Evolutionary conservation across 2,113 vertebrate species (phyloP).

Genomic region (Macaca nemestrina): DNA sequence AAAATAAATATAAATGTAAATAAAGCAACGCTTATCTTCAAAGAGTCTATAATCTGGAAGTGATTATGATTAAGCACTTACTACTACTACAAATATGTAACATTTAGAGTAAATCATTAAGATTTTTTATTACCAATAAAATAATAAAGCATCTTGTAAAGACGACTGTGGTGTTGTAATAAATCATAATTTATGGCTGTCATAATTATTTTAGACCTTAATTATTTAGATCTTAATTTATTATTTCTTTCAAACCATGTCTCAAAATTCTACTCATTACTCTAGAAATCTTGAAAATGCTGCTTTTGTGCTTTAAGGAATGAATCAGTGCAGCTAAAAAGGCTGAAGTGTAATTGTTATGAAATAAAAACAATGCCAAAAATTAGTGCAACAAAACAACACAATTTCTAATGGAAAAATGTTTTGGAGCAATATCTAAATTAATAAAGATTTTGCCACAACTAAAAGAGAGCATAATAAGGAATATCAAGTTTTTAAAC

Average conservation of each 20-base stretch:
- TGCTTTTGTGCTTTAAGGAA: not conserved
- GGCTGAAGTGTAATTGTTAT: not conserved
- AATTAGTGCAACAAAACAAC: not conserved
- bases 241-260: not conserved
- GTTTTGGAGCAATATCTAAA: constrained; percentile 28
- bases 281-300: constrained; percentile 13
- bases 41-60: not conserved
- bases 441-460: not conserved
- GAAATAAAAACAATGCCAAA: not conserved
- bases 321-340: not conserved
- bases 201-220: constrained; percentile 14
- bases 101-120: constrained; percentile 9
- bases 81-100: not conserved
- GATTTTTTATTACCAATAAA: not conserved
- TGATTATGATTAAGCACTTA: constrained; percentile 18
- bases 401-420: not conserved
- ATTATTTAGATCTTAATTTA: not conserved
- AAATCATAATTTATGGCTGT: not conserved
- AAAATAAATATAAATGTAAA: not conserved
- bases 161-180: not conserved
- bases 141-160: constrained; percentile 3
- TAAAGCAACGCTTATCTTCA: not conserved
- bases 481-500: not conserved
- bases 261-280: not conserved
- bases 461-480: not conserved